Conservation (phyloP, 2,797 vertebrate species). For the Manis javanica region DNA sequence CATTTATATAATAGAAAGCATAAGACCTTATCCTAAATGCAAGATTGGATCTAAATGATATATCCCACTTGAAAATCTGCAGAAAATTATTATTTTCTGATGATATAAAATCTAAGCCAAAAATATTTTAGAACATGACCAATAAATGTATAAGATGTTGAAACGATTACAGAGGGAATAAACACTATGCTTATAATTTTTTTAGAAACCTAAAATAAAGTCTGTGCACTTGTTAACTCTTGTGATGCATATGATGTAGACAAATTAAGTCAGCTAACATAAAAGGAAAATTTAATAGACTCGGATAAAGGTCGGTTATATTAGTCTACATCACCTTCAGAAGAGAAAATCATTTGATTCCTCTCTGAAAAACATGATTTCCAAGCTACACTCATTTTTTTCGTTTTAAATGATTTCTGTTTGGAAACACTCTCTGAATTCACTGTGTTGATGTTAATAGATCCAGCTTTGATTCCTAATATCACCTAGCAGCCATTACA, state of each 20-base stretch:
- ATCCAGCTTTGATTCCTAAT: neutral
- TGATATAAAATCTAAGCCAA: constrained; percentile 30
- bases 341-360: neutral
- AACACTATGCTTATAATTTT: neutral
- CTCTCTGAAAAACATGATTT: neutral
- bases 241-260: neutral
- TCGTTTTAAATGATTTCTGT: neutral
- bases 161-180: neutral
- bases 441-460: neutral
- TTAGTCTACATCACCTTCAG: neutral
- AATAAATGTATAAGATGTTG: neutral
- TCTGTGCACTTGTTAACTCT: neutral
- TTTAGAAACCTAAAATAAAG: neutral
- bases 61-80: neutral
- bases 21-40: neutral
- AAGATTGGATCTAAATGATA: neutral
- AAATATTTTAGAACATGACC: constrained; percentile 2
- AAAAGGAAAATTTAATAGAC: neutral
- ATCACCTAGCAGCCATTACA: neutral
- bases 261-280: neutral
- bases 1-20: neutral
- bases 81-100: neutral
- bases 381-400: neutral
- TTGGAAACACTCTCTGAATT: neutral
- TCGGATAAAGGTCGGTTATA: neutral